Evolutionary conservation across 1,140 invertebrate species (phyloP).

Genomic region (Metopolophium dirhodum): DNA sequence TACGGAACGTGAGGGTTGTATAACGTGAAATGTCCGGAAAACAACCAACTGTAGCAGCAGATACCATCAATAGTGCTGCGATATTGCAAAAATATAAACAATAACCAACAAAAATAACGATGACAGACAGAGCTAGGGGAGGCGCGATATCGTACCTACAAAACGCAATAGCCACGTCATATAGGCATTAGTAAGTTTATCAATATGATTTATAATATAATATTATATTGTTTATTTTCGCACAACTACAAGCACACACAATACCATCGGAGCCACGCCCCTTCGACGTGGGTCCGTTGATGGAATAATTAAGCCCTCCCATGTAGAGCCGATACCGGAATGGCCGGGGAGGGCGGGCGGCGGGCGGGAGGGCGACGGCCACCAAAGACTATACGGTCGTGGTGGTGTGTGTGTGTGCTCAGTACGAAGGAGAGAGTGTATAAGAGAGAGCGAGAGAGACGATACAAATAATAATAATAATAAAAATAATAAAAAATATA

Average conservation of each 20-base stretch:
- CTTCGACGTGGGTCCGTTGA: constrained; percentile 58
- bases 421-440: neutral
- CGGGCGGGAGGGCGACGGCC: constrained; percentile 21
- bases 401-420: neutral
- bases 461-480: neutral
- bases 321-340: constrained; percentile 57
- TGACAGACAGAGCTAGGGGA: neutral
- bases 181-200: neutral
- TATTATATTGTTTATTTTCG: constrained; percentile 58
- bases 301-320: constrained; percentile 59
- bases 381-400: constrained; percentile 41
- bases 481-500: constrained; percentile 29
- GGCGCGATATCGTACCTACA: neutral
- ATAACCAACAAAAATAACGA: neutral
- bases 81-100: neutral
- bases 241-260: neutral
- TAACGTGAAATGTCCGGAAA: neutral
- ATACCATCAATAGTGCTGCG: too few species aligned
- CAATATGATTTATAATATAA: constrained; percentile 57
- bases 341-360: constrained; percentile 46
- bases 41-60: neutral
- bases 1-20: neutral
- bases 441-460: neutral
- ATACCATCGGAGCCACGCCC: constrained; percentile 49
- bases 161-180: neutral